Base-by-base conservation (phyloP, 2,113 vertebrate genomes). In the Taxidea taxus region DNA sequence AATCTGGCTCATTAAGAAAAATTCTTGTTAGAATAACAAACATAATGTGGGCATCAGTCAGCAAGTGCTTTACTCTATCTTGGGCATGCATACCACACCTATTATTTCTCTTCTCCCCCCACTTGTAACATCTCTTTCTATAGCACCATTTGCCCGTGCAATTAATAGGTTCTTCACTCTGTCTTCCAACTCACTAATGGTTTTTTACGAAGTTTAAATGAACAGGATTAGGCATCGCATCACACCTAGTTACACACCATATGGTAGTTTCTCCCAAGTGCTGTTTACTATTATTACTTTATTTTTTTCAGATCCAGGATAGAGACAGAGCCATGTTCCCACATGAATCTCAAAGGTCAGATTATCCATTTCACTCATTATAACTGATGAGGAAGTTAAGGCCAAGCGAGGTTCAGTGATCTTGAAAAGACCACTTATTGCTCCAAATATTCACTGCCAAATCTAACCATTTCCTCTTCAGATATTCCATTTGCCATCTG, bases 1-100 rank as follows among this genome's bases (percentile, higher is more conserved):
- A 95, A 70, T 83, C 51, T 95, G 87, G 93, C 15, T 96, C 74
- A 72, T 87, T 95, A 95, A 80, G 75, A 88, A 95, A 88, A 95
- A 90, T 82, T 72, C 16, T 80, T 90, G 75, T 31, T 95, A 92
- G 58, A 96, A 91, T 88, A 97, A 97, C 68, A 97, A 96, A 95
- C 54, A 74, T 7, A 54, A 60, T 68, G 6, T 85, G 47, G 49
- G 14, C 18, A 77, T 95, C 27, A 90, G 70, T 87, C 51, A 91
- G 64, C 74, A 92, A 93, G 68, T 51, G n/a, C 64, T 88, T 47
- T 9, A 14, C 51, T 81, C 34, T 87, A 47, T 81, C 34, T 91
- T 9, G 21, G 68, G 23, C 58, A 34, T 49, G 18, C 27, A 7
- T 27, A 29, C 25, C 14, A 37, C 10, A 37, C 25, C 25, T 82